Base-by-base conservation (phyloP, 2,113 vertebrate species). In the Hippocampus mohnikei region DNA sequence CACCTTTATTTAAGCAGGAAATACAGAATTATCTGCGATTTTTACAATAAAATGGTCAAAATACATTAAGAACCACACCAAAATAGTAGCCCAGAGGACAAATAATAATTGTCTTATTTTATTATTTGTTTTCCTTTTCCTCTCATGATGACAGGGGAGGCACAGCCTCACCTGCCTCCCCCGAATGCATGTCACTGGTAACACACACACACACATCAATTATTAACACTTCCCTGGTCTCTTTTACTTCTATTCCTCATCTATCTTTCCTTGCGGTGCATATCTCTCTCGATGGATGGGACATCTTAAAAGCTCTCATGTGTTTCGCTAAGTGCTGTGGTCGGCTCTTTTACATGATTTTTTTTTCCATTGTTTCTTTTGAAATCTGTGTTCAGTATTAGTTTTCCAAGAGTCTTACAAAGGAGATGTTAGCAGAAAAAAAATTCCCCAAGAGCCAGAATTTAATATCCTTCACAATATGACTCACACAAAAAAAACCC, bases 221-320 rank as follows among this genome's bases (percentile, higher is more conserved):
- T 88, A 88, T 90, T 89, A 79, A 89, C 69, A 80, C 72, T 77
- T 69, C 65, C 71, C 61, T 74, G 33, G 50, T 69, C 42, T 40
- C 44, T 69, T 63, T 41, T 70, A 72, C 71, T 78, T 44, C 64
- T 75, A 63, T 68, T 66, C 70, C 71, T 77, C 64, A 70, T 80
- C 72, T 71, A 63, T 76, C 74, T 68, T 71, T 70, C 48, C 70
- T 41, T 42, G 46, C 81, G 78, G 76, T 76, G 78, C 69, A 59
- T 68, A 66, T 78, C 68, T 87, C 40, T 8, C 25, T 58, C 48
- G 67, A 87, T 78, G 66, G 78, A 80, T 73, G 37, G 70, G 64
- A 81, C 72, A 68, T 59, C 67, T 84, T 88, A 83, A 85, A 82
- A 90, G 85, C 84, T 71, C 81, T 76, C 69, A 56, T 78, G 80